These are phyloP conservation scores for Drosophila pandora DNA, from an alignment of 1,140 invertebrate species.

Conservation along the genomic window DNA sequence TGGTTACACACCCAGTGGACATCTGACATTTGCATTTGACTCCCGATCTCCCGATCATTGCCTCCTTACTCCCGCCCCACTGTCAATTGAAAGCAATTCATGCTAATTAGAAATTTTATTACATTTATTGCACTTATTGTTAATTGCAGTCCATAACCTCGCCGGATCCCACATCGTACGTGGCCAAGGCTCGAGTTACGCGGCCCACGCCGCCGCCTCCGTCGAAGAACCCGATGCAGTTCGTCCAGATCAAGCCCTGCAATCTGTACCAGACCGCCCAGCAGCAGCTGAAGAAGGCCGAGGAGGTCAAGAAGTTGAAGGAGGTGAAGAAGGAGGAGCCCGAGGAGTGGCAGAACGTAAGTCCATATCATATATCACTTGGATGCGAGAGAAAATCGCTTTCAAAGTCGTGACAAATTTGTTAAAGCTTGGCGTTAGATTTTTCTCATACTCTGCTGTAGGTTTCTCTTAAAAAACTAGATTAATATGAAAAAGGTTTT, in stretches of 20 bases:
- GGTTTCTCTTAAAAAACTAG: no score
- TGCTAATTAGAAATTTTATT: conserved; percentile 61
- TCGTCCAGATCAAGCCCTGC: conserved; percentile 94
- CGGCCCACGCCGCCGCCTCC: conserved; percentile 89
- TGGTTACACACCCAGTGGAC: conserved; percentile 46
- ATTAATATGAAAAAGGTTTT: no score
- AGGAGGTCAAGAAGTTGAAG: conserved; percentile 92
- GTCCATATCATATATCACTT: conserved; percentile 60
- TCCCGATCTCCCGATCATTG: conserved; percentile 15
- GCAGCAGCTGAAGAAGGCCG: conserved; percentile 93
- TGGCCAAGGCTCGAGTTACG: conserved; percentile 84
- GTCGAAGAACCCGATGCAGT: conserved; percentile 93
- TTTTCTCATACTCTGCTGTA: background rate
- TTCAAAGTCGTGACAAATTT: conserved; percentile 70
- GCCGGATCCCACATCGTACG: conserved; percentile 81
- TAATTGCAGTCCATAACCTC: conserved; percentile 77
- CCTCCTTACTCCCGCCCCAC: background rate
- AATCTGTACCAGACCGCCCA: conserved; percentile 92
- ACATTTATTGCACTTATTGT: conserved; percentile 37
- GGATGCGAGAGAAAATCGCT: conserved; percentile 26
- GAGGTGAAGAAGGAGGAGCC: conserved; percentile 91
- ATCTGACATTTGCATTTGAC: conserved; percentile 61
- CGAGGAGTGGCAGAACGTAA: conserved; percentile 96
- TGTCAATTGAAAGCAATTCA: conserved; percentile 49
- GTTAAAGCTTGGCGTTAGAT: conserved; percentile 15